Evolutionary conservation across 2,797 vertebrate genomes (phyloP).

Genomic region (Myotis myotis): DNA sequence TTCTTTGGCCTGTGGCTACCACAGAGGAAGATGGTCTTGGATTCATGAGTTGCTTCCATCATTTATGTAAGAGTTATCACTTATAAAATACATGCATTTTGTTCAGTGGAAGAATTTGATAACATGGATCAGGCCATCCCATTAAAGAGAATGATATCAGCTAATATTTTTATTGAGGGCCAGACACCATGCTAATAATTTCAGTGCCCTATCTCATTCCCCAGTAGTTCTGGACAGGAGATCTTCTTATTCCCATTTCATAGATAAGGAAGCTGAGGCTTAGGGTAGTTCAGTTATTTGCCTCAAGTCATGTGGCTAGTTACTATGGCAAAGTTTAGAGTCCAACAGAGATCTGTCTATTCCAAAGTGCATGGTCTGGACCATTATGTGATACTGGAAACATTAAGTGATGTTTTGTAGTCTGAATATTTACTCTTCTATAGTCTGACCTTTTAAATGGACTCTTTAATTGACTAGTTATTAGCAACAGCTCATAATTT

Average conservation of each 20-base stretch:
- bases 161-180: neutral
- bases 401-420: neutral
- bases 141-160: neutral
- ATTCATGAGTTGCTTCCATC: neutral
- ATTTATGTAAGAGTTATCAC: neutral
- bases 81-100: neutral
- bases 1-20: neutral
- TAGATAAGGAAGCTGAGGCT: neutral
- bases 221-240: too few species aligned
- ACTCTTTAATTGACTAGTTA: neutral
- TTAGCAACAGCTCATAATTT: neutral
- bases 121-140: neutral
- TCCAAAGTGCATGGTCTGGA: neutral
- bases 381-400: neutral
- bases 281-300: neutral
- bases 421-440: neutral
- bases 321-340: neutral
- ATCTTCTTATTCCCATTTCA: neutral
- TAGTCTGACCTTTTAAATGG: neutral
- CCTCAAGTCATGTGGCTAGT: neutral
- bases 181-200: neutral
- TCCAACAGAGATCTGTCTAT: neutral
- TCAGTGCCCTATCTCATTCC: neutral
- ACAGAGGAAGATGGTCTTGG: neutral
- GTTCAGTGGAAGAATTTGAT: neutral